Conservation (phyloP, 1,140 invertebrate genomes). For the Asobara japonica region DNA sequence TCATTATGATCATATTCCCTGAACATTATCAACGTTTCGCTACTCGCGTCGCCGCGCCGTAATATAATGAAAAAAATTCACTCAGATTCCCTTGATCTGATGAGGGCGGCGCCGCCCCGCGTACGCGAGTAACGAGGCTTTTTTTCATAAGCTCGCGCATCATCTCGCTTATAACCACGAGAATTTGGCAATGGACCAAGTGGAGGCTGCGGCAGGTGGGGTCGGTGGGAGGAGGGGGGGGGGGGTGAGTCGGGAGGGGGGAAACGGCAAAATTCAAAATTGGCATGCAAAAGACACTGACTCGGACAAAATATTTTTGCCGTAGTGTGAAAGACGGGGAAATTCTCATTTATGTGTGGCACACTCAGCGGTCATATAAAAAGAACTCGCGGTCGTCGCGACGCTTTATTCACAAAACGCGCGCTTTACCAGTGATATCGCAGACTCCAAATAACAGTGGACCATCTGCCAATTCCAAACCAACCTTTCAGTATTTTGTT, state of each 20-base stretch:
- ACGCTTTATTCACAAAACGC: constrained; percentile 52
- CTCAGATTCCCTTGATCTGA: too few species aligned
- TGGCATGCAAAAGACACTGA: constrained; percentile 45
- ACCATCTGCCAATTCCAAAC: constrained; percentile 30
- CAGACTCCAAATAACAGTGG: constrained; percentile 10
- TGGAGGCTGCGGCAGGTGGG: too few species aligned
- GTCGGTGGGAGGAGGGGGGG: too few species aligned
- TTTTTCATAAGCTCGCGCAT: too few species aligned
- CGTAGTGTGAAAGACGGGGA: constrained; percentile 38
- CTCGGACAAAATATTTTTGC: constrained; percentile 50
- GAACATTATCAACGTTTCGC: too few species aligned
- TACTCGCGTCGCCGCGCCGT: too few species aligned
- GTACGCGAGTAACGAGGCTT: too few species aligned
- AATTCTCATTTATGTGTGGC: constrained; percentile 20
- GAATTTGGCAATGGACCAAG: too few species aligned
- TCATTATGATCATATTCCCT: too few species aligned
- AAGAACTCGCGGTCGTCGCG: constrained; percentile 49
- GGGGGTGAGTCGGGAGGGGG: constrained; percentile 45
- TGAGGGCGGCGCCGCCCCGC: too few species aligned
- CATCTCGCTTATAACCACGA: too few species aligned
- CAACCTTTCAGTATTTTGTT: constrained; percentile 27
- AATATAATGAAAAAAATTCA: too few species aligned
- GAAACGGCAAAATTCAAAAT: constrained; percentile 45
- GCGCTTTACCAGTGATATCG: constrained; percentile 34
- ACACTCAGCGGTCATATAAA: constrained; percentile 55